These are phyloP conservation scores for Nothoprocta perdicaria DNA, from an alignment of 2,113 vertebrate species.

Conservation along the genomic window DNA sequence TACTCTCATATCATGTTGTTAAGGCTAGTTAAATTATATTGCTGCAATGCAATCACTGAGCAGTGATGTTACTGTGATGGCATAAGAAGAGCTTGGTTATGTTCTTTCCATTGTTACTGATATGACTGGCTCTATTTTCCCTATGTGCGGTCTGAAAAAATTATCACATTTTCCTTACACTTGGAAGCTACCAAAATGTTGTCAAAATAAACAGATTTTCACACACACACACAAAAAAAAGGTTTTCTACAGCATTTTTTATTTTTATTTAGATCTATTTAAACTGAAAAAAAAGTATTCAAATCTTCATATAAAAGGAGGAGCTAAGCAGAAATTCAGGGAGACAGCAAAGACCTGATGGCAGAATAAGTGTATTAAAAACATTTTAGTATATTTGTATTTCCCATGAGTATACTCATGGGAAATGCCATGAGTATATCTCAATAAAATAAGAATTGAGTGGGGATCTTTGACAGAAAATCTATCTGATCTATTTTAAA, in stretches of 20 bases:
- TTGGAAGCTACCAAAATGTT: background rate
- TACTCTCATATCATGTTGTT: background rate
- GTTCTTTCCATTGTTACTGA: background rate
- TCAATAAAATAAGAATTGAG: background rate
- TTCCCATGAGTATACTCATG: too few species aligned
- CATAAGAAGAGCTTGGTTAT: background rate
- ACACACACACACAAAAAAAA: background rate
- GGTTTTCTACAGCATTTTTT: rapidly evolving
- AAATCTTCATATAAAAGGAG: background rate
- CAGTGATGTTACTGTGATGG: background rate
- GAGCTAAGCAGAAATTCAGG: background rate
- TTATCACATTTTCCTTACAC: background rate
- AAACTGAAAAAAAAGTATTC: background rate
- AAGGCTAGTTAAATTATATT: background rate
- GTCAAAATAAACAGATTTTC: background rate
- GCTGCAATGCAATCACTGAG: background rate
- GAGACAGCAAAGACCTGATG: background rate
- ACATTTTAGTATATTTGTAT: background rate
- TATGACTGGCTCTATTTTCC: background rate
- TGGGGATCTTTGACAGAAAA: background rate
- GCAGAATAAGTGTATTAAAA: background rate
- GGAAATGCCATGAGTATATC: background rate
- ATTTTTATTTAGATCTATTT: background rate
- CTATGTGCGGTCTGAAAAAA: background rate
- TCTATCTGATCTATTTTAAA: background rate